Evolutionary conservation across 2,888 invertebrate species (phyloP).

Genomic region (Amphimallon solstitiale): DNA sequence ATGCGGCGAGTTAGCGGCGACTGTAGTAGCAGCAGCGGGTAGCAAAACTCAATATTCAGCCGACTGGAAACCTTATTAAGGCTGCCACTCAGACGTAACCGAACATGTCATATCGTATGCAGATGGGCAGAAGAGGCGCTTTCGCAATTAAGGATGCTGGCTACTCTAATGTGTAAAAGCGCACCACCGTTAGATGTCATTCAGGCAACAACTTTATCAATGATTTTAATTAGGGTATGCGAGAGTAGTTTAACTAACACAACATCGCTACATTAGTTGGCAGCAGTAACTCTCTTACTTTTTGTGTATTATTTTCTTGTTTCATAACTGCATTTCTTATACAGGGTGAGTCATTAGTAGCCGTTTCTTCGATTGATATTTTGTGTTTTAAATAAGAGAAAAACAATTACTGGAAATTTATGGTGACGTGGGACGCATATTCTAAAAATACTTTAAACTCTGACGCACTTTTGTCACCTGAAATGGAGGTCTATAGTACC

Average conservation of each 20-base stretch:
- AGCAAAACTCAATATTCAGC: conserved; percentile 65
- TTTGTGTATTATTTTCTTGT: too few relatives aligned
- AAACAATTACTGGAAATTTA: too few relatives aligned
- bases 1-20: conserved; percentile 54
- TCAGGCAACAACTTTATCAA: conserved; percentile 20
- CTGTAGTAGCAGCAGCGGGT: conserved; percentile 29
- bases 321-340: too few relatives aligned
- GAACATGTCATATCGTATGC: conserved; percentile 58
- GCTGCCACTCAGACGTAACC: conserved; percentile 62
- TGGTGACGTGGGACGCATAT: too few relatives aligned
- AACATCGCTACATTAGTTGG: conserved; percentile 13
- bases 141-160: conserved; percentile 54
- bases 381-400: too few relatives aligned
- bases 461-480: too few relatives aligned
- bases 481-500: too few relatives aligned
- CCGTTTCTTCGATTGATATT: too few relatives aligned
- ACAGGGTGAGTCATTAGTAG: too few relatives aligned
- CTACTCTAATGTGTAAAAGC: conserved; percentile 46
- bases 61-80: conserved; percentile 65
- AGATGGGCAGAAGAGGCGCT: conserved; percentile 54
- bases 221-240: conserved; percentile 25
- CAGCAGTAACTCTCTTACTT: background rate
- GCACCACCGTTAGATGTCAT: conserved; percentile 38
- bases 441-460: too few relatives aligned
- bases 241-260: conserved; percentile 16